Conservation (phyloP, 2,797 vertebrate species). For the Crenuchus spilurus region DNA sequence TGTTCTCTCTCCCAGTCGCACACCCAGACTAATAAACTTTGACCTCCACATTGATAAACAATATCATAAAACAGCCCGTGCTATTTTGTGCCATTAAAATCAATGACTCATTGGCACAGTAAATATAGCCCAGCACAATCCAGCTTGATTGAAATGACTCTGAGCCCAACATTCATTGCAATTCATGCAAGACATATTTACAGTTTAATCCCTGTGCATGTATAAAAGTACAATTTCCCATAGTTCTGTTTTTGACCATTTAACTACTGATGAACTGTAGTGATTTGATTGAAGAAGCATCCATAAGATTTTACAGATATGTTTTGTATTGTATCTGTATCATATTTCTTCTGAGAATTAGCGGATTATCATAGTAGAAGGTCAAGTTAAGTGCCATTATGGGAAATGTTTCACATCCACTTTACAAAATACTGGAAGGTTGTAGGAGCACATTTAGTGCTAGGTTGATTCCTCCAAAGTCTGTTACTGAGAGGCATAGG, state of each 20-base stretch:
- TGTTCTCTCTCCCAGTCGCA: constrained; percentile 6
- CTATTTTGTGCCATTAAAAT: constrained; percentile 32
- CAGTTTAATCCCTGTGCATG: background rate
- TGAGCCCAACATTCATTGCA: background rate
- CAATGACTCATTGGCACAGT: constrained; percentile 14
- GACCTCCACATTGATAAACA: constrained; percentile 40
- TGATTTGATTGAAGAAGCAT: too few species aligned
- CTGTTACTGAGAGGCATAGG: too few species aligned
- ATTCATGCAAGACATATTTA: background rate
- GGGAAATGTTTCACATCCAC: too few species aligned
- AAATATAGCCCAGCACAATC: constrained; percentile 24
- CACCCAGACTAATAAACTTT: constrained; percentile 17
- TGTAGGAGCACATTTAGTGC: too few species aligned
- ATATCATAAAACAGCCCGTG: constrained; percentile 23
- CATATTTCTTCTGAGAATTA: too few species aligned
- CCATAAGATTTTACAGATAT: too few species aligned
- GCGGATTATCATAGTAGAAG: too few species aligned
- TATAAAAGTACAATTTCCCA: background rate
- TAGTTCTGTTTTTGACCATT: background rate
- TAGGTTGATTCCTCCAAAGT: too few species aligned
- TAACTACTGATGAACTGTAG: too few species aligned
- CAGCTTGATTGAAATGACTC: constrained; percentile 7
- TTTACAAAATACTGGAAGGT: too few species aligned
- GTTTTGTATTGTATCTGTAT: too few species aligned
- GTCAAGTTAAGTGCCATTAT: too few species aligned